Evolutionary conservation across 2,797 vertebrate species (phyloP).

Genomic region (Cyprinella venusta): DNA sequence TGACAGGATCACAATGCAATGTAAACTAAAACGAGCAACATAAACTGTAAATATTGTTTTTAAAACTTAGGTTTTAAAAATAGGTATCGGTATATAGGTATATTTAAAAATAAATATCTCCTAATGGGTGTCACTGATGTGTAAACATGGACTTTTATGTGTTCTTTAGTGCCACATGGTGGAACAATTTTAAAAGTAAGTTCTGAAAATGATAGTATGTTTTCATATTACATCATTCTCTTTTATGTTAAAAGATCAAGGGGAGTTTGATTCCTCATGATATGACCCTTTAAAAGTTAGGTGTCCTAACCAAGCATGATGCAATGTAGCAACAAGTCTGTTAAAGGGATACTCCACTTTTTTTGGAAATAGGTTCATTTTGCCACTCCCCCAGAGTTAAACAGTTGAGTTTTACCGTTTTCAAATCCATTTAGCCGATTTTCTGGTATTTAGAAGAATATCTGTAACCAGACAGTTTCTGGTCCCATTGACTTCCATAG

Average conservation of each 20-base stretch:
- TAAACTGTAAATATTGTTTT: background rate
- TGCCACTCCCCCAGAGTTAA: too few relatives aligned
- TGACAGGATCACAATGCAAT: background rate
- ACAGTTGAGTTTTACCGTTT: too few relatives aligned
- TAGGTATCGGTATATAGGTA: background rate
- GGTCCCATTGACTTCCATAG: too few relatives aligned
- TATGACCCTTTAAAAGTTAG: constrained; percentile 18
- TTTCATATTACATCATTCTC: constrained; percentile 17
- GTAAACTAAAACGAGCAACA: background rate
- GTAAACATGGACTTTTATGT: background rate
- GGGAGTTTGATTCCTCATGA: constrained; percentile 16
- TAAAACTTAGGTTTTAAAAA: background rate
- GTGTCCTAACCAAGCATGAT: constrained; percentile 33
- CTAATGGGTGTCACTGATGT: background rate
- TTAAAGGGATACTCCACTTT: too few relatives aligned
- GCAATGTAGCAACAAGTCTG: constrained; percentile 12
- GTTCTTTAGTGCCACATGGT: background rate
- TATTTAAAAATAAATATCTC: too few relatives aligned
- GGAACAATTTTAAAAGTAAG: background rate
- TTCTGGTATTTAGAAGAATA: too few relatives aligned
- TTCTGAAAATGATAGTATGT: constrained; percentile 7
- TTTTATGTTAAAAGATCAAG: constrained; percentile 38
- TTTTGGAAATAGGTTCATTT: too few relatives aligned
- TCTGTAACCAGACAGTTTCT: too few relatives aligned
- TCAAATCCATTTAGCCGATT: too few relatives aligned